Base-by-base conservation (phyloP, 2,113 vertebrate species). In the Entelurus aequoreus region DNA sequence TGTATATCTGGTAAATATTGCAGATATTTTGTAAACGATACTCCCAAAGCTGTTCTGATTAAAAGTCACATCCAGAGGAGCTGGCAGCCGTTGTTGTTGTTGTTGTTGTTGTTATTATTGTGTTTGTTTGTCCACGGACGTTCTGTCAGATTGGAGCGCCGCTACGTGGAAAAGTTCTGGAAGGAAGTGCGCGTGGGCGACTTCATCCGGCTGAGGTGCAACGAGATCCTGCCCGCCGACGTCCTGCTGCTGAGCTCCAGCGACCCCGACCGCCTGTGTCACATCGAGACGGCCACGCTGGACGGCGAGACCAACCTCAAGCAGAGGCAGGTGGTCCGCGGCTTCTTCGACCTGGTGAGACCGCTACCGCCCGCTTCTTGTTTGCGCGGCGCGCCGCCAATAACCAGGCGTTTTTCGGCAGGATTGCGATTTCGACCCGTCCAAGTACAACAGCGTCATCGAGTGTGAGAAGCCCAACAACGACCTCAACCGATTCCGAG, bases 381-480 rank as follows among this genome's bases (percentile, higher is more conserved):
- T 4, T 53, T 21, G 51, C 16, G 11, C 4, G 1, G 21, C 28
- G 15, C 21, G 47, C 13, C 4, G 11, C 52, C 48, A 54, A 37
- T 62, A 36, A 67, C 28, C 6, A 5, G 5, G 16, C 57, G 35
- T 62, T 16, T 62, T 5, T 42, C 62, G 28, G 74, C 82, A 99
- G 97, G 97, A 95, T 78, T 92, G 94, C 36, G 95, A 97, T 54
- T 99, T 98, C 79, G 92, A 98, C 71, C 97, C 95, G 0, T 60
- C 93, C 69, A 97, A 91, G 70, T 99, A 97, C 90, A 94, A 91
- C 89, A 92, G 94, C 37, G n/a, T 93, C 1, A 94, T 98, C 60
- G 97, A 99, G 85, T 99, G 96, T 38, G 97, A 99, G 87, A 97
- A 95, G 79, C 97, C 97, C 58, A 98, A 98, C 88, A 98, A 98